Percentiles rank a stretch among this genome's conserved stretches.
Evolutionary conservation across 2,113 vertebrate species (phyloP).

Genomic region (Bungarus multicinctus): DNA sequence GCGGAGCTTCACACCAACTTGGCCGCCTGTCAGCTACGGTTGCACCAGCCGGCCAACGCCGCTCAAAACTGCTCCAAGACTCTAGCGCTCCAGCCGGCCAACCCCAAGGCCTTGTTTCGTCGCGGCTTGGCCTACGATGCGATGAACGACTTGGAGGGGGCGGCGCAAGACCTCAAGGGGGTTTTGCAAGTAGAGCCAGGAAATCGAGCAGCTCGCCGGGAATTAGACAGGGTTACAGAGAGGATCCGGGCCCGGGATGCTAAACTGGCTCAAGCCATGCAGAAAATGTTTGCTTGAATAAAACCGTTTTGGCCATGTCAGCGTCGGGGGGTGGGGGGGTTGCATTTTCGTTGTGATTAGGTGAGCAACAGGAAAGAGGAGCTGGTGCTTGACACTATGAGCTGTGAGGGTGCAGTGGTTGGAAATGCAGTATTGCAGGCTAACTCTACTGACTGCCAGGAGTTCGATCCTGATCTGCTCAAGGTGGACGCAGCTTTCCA

Average conservation of each 20-base stretch:
- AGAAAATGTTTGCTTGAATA: slow-evolving; percentile 78
- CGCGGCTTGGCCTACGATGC: slow-evolving; percentile 79
- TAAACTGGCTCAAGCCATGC: slow-evolving; percentile 78
- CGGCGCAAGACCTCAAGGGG: slow-evolving; percentile 72
- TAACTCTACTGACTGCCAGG: too few relatives aligned
- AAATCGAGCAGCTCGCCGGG: slow-evolving; percentile 77
- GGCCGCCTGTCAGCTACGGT: slow-evolving; percentile 82
- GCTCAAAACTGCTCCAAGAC: slow-evolving; percentile 76
- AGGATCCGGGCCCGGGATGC: slow-evolving; percentile 72
- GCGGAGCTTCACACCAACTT: slow-evolving; percentile 82
- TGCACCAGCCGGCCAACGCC: slow-evolving; percentile 74
- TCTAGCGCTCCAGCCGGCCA: slow-evolving; percentile 73
- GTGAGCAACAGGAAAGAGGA: neutral
- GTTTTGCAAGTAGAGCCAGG: slow-evolving; percentile 79
- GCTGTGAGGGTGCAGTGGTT: too few relatives aligned
- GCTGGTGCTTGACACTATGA: neutral
- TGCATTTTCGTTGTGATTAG: neutral
- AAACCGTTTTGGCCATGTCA: neutral
- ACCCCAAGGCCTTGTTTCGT: slow-evolving; percentile 83
- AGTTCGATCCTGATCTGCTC: too few relatives aligned
- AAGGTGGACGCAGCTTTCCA: too few relatives aligned
- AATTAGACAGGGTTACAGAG: slow-evolving; percentile 73
- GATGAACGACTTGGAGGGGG: slow-evolving; percentile 78
- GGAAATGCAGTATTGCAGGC: too few relatives aligned
- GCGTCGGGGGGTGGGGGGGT: too few relatives aligned